A percentile compares a stretch with the other conserved stretches of the same genome.
Evolutionary conservation across 2,113 vertebrate species (phyloP).

Genomic region (Gracilinanus agilis): DNA sequence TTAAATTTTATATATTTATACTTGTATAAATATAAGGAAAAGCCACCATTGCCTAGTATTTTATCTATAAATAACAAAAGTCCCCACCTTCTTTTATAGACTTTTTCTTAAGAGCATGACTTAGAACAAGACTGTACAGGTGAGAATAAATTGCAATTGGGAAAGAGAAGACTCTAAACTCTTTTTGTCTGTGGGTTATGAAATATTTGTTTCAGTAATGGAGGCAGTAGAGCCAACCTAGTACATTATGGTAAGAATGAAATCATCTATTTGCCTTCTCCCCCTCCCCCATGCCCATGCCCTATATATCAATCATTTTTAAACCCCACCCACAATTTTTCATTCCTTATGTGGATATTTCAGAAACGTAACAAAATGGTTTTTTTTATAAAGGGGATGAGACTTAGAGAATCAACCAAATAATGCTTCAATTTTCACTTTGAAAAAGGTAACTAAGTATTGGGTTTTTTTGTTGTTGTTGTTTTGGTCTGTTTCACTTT

Average conservation of each 20-base stretch:
- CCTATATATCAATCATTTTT: background rate
- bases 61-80: constrained; percentile 78
- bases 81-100: constrained; percentile 81
- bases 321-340: background rate
- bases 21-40: constrained; percentile 63
- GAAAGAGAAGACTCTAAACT: constrained; percentile 71
- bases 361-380: background rate
- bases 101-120: constrained; percentile 77
- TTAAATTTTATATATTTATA: constrained; percentile 59
- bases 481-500: background rate
- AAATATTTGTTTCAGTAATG: constrained; percentile 72
- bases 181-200: constrained; percentile 70
- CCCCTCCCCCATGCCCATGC: constrained; percentile 14
- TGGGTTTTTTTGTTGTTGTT: constrained; percentile 60
- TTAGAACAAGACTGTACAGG: constrained; percentile 85
- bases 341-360: background rate
- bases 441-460: background rate
- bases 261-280: constrained; percentile 63
- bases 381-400: background rate
- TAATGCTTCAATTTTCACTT: background rate
- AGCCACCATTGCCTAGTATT: constrained; percentile 77
- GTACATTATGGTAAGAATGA: constrained; percentile 54
- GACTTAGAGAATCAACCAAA: background rate
- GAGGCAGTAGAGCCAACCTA: constrained; percentile 50
- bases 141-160: constrained; percentile 78